Evolutionary conservation across 2,797 vertebrate species (phyloP), one percentile per base, ranked within the genome.

Genomic region (Apogon talboti): DNA sequence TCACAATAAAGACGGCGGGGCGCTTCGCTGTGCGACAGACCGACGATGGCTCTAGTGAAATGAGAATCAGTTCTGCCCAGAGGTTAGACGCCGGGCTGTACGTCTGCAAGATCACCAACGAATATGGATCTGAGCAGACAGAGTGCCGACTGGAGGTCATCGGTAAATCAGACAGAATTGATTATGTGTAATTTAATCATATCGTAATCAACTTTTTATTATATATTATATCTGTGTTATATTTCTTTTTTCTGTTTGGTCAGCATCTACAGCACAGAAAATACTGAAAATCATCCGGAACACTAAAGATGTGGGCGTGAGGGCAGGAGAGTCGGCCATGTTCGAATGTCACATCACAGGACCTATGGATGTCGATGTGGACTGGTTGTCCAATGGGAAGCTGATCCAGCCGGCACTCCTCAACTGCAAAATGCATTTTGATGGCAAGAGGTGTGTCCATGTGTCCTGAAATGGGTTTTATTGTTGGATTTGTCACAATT

Each of bases 381-480:
- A 99, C 90, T 99, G 97, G 97, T 84, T 98, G 78, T 95, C 94
- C 47, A 94, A 94, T 6, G 96, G 96, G 74, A 97, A 95, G 89
- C 93, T 98, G 89, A 93, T 98, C 86, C 97, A 99, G 93, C 96
- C 97, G 0, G 96, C 97, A 0, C 90, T 98, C 76, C 96, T 98
- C 85, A 96, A 96, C 92, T 99, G 97, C 91, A 99, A 99, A 93
- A 99, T 99, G 97, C 95, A 96, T 88, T 98, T 98, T 71, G 96
- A 98, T 4, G 97, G 97, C 71, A 95, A 88, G 58, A 94, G 95
- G 92, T 91, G 24, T 4, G 71, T 46, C 55, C 4, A 11, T 4
- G 13, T 51, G 45, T 18, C 9, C 41, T 28, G 3, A 18, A 21
- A 44, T 11, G 14, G 24, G 2, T 12, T 10, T 43, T 24, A 11